Evolutionary conservation across 2,797 vertebrate species (phyloP).

Genomic region (Aselliscus stoliczkanus): DNA sequence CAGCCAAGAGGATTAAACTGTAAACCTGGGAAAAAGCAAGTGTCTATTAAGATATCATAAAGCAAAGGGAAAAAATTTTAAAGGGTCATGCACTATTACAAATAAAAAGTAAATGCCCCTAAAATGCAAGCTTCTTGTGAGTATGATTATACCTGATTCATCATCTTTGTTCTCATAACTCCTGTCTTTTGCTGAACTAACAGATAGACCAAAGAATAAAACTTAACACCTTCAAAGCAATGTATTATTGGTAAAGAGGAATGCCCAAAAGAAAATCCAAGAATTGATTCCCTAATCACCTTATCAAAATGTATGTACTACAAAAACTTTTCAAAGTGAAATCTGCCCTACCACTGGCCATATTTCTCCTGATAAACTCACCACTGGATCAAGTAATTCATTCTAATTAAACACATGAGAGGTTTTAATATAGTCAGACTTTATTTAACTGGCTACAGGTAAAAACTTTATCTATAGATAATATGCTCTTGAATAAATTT

Average conservation of each 20-base stretch:
- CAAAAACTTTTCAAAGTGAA: slow-evolving; percentile 34
- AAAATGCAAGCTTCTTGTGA: slow-evolving; percentile 1
- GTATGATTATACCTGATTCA: slow-evolving; percentile 15
- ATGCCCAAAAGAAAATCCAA: slow-evolving; percentile 4
- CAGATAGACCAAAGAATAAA: slow-evolving; percentile 22
- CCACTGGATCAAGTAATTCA: slow-evolving; percentile 11
- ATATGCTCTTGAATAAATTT: not conserved
- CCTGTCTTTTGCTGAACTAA: not conserved
- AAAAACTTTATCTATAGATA: slow-evolving; percentile 24
- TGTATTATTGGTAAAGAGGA: not conserved
- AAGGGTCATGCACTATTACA: not conserved
- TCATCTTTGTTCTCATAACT: not conserved
- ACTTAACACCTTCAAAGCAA: slow-evolving; percentile 32
- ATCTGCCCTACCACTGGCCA: not conserved
- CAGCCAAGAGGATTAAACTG: not conserved
- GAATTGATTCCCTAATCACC: not conserved
- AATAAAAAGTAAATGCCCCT: not conserved
- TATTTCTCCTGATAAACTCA: slow-evolving; percentile 26
- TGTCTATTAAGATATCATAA: slow-evolving; percentile 16
- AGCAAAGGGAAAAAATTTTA: not conserved
- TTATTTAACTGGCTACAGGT: slow-evolving; percentile 16
- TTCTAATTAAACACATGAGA: slow-evolving; percentile 24
- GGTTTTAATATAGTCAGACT: slow-evolving; percentile 15
- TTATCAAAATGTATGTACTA: not conserved
- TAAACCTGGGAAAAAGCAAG: not conserved